Evolutionary conservation across 2,888 invertebrate species (phyloP), one percentile per base, ranked within the genome.

Genomic region (Ochropacha duplaris): DNA sequence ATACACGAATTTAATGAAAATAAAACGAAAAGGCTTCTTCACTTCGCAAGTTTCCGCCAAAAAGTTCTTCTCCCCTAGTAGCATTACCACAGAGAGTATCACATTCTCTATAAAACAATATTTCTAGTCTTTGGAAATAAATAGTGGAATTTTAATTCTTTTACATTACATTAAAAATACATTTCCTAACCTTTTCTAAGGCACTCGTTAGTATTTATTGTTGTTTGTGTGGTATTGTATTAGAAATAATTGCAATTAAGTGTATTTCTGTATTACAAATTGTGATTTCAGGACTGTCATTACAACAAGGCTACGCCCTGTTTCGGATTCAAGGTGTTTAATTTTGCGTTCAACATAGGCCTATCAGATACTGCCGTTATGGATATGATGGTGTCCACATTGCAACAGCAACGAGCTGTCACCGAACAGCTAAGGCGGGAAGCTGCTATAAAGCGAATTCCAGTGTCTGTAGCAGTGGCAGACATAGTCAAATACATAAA

Each of bases 371-470:
- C 96, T 82, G 96, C 96, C 94, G 96, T 97, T 93, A 96, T 97
- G 96, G 97, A 97, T 94, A 96, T 97, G 95, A 97, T 97, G 96
- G 97, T 98, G 94, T 96, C 97, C 76, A 97, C 96, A 88, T 94
- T 98, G 81, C 98, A 98, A 90, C 98, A 98, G 94, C 98, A 98
- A 94, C 95, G 97, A 76, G 96, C 96, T 90, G 95, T 98, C 69
- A 98, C 98, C 60, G 98, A 98, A 84, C 99, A 99, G 93, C 94
- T 99, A 67, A 95, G 98, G 65, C 95, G 98, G 56, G 99, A 99
- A 88, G 98, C 98, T 55, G 96, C 96, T 50, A 95, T 98, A 59
- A 97, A 96, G 79, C 95, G 98, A 58, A 95, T 98, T 77, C 96
- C 96, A 50, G 96, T 97, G 24, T 98, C 98, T 34, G 96, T 96